Evolutionary conservation across 1,140 invertebrate genomes (phyloP).

Genomic region (Drosophila obscura): DNA sequence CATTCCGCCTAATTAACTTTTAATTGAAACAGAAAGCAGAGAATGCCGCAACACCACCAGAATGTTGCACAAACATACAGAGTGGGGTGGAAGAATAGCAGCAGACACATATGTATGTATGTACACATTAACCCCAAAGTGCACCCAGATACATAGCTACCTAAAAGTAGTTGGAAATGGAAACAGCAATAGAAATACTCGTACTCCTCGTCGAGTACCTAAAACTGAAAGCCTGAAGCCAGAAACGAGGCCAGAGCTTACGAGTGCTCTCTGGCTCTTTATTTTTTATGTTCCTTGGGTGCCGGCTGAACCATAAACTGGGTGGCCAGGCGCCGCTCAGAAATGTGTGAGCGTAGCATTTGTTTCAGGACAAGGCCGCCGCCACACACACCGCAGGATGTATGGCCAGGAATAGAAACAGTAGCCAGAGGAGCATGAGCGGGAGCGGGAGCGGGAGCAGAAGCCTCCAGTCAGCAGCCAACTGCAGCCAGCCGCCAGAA

Average conservation of each 20-base stretch:
- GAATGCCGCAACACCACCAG: not conserved
- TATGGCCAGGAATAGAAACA: slow-evolving; percentile 22
- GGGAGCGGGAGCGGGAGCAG: slow-evolving; percentile 10
- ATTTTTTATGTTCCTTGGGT: slow-evolving; percentile 41
- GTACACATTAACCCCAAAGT: slow-evolving; percentile 15
- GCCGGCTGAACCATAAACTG: slow-evolving; percentile 31
- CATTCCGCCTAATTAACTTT: slow-evolving; percentile 64
- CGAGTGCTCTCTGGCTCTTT: slow-evolving; percentile 44
- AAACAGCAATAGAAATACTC: slow-evolving; percentile 3
- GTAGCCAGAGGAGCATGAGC: slow-evolving; percentile 11
- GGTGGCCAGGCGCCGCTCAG: not conserved
- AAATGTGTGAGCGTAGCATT: not conserved
- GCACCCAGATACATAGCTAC: not conserved
- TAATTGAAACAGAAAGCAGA: slow-evolving; percentile 63
- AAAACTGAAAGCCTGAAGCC: too few species aligned
- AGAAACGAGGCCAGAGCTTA: slow-evolving; percentile 36
- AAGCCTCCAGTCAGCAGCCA: not conserved
- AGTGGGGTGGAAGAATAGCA: slow-evolving; percentile 17
- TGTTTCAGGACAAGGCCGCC: too few species aligned
- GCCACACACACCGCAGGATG: too few species aligned
- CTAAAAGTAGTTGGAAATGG: slow-evolving; percentile 9
- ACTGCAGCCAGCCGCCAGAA: slow-evolving; percentile 42
- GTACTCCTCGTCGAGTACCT: too few species aligned
- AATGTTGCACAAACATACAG: slow-evolving; percentile 1
- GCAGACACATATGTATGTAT: not conserved